These are phyloP conservation scores for Oncorhynchus masou DNA, from an alignment of 2,113 vertebrate genomes.

Conservation along the genomic window DNA sequence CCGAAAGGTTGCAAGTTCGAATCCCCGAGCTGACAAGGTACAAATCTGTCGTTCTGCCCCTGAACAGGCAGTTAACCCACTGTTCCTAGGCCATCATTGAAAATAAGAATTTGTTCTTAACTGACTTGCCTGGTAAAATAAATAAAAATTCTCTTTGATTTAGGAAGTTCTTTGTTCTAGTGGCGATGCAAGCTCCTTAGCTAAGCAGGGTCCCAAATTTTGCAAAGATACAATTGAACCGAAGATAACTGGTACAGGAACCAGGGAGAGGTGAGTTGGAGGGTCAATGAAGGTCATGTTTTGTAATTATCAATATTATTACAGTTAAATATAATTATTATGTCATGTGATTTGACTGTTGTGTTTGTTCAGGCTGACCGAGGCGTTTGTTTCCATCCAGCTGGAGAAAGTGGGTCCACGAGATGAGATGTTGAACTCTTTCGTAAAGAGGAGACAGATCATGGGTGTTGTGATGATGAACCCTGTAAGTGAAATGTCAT, in stretches of 20 bases:
- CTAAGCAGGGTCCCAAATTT: constrained; percentile 42
- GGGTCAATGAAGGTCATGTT: background rate
- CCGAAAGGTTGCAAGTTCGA: too few species aligned
- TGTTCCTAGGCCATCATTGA: too few species aligned
- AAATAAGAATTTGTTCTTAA: too few species aligned
- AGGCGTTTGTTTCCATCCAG: constrained; percentile 77
- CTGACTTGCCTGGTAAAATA: too few species aligned
- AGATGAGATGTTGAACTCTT: constrained; percentile 72
- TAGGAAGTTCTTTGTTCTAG: constrained; percentile 11
- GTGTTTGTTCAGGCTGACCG: constrained; percentile 52
- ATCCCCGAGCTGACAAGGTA: too few species aligned
- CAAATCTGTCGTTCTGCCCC: too few species aligned
- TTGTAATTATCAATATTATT: background rate
- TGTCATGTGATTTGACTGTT: constrained; percentile 3
- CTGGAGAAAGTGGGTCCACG: constrained; percentile 68
- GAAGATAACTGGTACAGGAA: background rate
- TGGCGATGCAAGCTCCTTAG: constrained; percentile 36
- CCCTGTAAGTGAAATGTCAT: constrained; percentile 53
- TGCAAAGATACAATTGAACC: constrained; percentile 4
- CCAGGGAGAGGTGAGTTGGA: constrained; percentile 24
- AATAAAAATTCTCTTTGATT: too few species aligned
- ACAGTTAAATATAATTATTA: background rate
- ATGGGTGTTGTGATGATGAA: constrained; percentile 51
- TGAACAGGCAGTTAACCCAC: too few species aligned
- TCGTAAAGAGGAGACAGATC: constrained; percentile 64